Conservation (phyloP, 1,140 invertebrate species). For the Chymomyza costata region DNA sequence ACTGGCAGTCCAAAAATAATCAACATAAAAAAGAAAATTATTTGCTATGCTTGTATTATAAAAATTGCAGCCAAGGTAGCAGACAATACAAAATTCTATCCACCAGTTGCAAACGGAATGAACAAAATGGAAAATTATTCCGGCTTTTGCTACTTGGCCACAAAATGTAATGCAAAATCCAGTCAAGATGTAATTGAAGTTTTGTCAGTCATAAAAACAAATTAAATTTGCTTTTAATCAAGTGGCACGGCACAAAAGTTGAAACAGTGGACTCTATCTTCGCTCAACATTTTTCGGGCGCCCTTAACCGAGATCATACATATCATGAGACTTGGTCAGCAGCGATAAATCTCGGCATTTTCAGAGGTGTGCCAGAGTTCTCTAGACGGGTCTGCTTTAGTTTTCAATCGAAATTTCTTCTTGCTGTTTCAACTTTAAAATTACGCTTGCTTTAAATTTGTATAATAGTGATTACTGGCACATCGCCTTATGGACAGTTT, state of each 20-base stretch:
- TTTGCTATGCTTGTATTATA: conserved; percentile 72
- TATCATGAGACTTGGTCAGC: no score
- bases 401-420: no score
- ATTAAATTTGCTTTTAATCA: conserved; percentile 71
- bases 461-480: no score
- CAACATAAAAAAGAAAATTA: conserved; percentile 72
- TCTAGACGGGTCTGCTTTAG: no score
- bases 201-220: conserved; percentile 46
- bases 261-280: not conserved
- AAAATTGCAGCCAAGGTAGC: conserved; percentile 24
- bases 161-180: not conserved
- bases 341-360: no score
- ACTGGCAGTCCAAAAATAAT: conserved; percentile 51
- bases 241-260: conserved; percentile 26
- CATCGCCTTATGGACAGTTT: no score
- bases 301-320: not conserved
- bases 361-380: no score
- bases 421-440: no score
- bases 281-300: not conserved
- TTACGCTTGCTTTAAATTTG: no score
- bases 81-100: not conserved
- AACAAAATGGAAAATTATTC: conserved; percentile 24
- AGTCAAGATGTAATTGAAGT: conserved; percentile 48
- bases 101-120: not conserved
- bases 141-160: no score